Conservation (phyloP, 2,888 invertebrate species). For the Stenotaenia linearis region DNA sequence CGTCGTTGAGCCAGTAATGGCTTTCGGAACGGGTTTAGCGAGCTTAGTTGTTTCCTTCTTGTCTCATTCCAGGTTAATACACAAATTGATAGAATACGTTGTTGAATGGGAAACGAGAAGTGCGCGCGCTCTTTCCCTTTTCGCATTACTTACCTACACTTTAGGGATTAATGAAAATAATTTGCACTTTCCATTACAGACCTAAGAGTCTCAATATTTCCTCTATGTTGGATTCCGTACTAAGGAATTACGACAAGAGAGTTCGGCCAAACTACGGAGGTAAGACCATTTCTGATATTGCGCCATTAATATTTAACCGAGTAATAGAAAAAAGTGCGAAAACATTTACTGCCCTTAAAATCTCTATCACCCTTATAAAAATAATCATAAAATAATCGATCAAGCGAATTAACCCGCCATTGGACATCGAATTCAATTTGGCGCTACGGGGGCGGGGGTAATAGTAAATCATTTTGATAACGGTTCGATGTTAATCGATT, state of each 20-base stretch:
- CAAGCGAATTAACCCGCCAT: not conserved
- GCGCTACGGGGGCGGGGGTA: not conserved
- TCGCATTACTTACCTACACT: not conserved
- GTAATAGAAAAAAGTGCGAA: too few relatives aligned
- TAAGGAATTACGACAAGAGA: slow-evolving; percentile 97
- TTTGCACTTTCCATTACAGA: slow-evolving; percentile 2
- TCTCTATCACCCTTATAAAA: not conserved
- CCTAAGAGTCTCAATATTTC: slow-evolving; percentile 78
- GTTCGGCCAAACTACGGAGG: slow-evolving; percentile 99
- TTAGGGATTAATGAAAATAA: slow-evolving; percentile 17
- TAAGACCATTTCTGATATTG: slow-evolving; percentile 59
- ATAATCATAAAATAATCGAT: not conserved
- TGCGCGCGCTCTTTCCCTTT: not conserved
- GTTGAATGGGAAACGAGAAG: not conserved
- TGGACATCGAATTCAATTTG: not conserved
- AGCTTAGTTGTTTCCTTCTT: not conserved
- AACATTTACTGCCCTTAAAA: too few relatives aligned
- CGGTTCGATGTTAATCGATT: not conserved
- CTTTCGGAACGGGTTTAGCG: not conserved
- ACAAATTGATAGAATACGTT: not conserved
- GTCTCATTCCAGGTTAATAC: not conserved
- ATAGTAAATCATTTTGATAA: not conserved
- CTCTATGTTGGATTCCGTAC: slow-evolving; percentile 89
- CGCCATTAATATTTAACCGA: too few relatives aligned
- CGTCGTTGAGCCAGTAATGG: not conserved